These are phyloP conservation scores for Callocephalon fimbriatum DNA, from an alignment of 2,113 vertebrate species.

Conservation along the genomic window DNA sequence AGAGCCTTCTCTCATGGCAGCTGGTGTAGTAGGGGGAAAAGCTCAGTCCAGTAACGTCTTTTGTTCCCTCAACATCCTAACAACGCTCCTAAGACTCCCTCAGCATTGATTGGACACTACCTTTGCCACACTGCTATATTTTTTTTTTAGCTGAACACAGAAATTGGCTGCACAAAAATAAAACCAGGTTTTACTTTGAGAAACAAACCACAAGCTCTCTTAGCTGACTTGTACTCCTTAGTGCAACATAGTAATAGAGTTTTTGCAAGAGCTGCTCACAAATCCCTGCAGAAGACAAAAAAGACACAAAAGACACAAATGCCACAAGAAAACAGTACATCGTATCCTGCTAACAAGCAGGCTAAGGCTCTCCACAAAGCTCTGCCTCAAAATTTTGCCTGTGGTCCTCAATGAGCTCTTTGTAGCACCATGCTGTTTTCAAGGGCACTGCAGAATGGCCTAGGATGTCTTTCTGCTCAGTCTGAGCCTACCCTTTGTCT, in stretches of 20 bases:
- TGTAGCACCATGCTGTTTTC: background rate
- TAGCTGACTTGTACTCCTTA: background rate
- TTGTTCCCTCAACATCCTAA: background rate
- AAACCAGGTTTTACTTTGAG: background rate
- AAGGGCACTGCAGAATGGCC: background rate
- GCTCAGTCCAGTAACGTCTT: background rate
- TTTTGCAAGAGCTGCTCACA: background rate
- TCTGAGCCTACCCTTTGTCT: background rate
- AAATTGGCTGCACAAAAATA: background rate
- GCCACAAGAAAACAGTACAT: background rate
- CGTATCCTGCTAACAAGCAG: background rate
- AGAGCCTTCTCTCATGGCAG: background rate
- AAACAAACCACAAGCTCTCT: constrained; percentile 16
- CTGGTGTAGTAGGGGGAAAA: background rate
- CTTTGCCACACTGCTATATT: background rate
- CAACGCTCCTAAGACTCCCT: background rate
- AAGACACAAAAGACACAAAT: background rate
- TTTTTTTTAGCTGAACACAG: background rate
- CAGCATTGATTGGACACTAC: rapidly evolving
- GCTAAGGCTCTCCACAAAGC: background rate
- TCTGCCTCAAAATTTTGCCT: background rate
- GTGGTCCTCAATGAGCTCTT: rapidly evolving
- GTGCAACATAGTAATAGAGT: background rate
- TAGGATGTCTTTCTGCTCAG: background rate
- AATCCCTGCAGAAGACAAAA: background rate